phyloP scores from a whole-genome alignment of 2,888 invertebrate species.

The Hoplodrina blanda region DNA sequence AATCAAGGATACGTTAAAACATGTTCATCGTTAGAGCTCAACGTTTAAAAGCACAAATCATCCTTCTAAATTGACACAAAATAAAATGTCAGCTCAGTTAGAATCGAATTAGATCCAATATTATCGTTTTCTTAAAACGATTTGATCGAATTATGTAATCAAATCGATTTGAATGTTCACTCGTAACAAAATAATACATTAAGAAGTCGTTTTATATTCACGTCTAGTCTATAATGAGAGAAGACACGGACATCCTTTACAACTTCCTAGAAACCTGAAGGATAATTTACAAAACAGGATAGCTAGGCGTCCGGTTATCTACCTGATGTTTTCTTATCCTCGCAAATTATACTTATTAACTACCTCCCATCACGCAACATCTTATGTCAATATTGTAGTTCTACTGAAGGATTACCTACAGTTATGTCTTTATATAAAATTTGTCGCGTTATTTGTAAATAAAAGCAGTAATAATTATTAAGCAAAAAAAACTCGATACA shows the following conservation, averaged over 20 bases:
- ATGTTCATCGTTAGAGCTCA: background rate
- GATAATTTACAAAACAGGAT: constrained; percentile 71
- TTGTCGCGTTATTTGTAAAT: background rate
- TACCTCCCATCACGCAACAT: constrained; percentile 55
- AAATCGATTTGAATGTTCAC: constrained; percentile 4
- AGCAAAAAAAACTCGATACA: constrained; percentile 26
- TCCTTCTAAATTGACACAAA: constrained; percentile 18
- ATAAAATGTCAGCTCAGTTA: constrained; percentile 8
- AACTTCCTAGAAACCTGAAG: constrained; percentile 71
- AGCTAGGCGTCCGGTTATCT: constrained; percentile 63
- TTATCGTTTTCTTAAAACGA: constrained; percentile 9
- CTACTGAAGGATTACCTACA: constrained; percentile 36
- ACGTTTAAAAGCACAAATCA: constrained; percentile 28
- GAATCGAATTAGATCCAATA: background rate
- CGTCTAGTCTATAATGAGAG: constrained; percentile 33
- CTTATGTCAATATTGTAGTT: constrained; percentile 45
- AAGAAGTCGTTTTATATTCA: constrained; percentile 17
- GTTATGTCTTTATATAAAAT: background rate
- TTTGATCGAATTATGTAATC: constrained; percentile 10
- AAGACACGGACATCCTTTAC: constrained; percentile 55
- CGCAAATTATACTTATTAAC: constrained; percentile 63
- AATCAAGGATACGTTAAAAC: background rate
- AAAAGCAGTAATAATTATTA: constrained; percentile 22
- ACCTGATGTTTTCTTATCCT: constrained; percentile 57
- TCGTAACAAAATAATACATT: constrained; percentile 2